Evolutionary conservation across 2,888 invertebrate genomes (phyloP), one percentile per base, ranked within the genome.

Genomic region (Gerris lacustris): DNA sequence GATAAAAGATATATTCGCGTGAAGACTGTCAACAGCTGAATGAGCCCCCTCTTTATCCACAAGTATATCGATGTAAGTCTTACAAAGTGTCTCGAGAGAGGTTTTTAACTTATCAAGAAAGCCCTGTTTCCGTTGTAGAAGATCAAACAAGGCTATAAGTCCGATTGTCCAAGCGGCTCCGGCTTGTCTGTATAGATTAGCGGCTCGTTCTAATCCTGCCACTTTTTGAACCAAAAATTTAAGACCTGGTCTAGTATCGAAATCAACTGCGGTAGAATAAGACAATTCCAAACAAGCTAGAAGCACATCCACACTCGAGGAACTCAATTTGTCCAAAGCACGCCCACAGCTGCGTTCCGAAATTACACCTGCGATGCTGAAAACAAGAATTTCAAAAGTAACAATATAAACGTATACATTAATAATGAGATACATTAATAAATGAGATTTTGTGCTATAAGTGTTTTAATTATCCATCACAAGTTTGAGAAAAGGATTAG

Each of bases 201-300:
- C 93, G 6, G 93, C 92, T 76, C 90, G 86, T 72, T 90, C 90
- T 74, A 93, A 85, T 78, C 90, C 91, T 0, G 91, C 92, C 0
- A 94, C 94, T 83, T 96, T 96, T 80, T 96, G 96, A 73, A 95
- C 88, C 5, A 96, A 85, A 80, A 96, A 96, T 80, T 96, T 96
- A 31, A 96, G 82, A 0, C 96, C 96, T 0, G 96, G 96, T 47
- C 96, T 85, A 7, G 88, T 85, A 80, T 96, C 96, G 79, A 96
- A 96, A 77, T 92, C 91, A 79, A 89, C 84, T 0, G 95, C 90
- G 72, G 92, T 86, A 69, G 85, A 85, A 78, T 92, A 91, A 4
- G 95, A 94, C 72, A 90, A 84, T 76, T 93, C 90, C 73, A 96
- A 83, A 77, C 91, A 90, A 76, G 88, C 87, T 67, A 94, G 80